Evolutionary conservation across 2,797 vertebrate genomes (phyloP), one percentile per base, ranked within the genome.

Genomic region (Adelosebastes latens): DNA sequence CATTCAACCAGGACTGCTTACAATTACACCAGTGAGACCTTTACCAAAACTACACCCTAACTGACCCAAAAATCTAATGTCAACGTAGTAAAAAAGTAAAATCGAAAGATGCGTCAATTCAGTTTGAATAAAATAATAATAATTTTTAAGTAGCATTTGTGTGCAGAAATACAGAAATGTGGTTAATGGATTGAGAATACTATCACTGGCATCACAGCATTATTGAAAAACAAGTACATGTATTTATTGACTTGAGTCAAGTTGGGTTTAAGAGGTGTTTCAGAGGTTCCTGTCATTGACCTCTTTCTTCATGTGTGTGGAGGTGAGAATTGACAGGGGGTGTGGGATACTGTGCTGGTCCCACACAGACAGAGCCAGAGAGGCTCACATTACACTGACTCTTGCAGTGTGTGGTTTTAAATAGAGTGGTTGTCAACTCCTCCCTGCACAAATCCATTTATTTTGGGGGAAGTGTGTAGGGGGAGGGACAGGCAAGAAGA

Each of bases 311-410:
- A 25, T 80, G 31, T 66, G 72, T 77, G 81, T 73, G 75, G 71
- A 82, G 62, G 75, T 89, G 79, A 84, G 87, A 90, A 86, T 22
- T 88, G 81, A 83, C 66, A 25, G 27, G 39, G 62, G 79, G 79
- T 70, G 76, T 70, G 69, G 67, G 79, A 81, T 90, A 82, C 81
- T 72, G 87, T 91, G 88, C 85, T 79, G 79, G 82, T 89, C 70
- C 77, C 83, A 64, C 87, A 75, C 86, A 66, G 75, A 87, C 78
- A 84, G 89, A 88, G 88, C 89, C 89, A 84, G 75, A 69, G 27
- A 81, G 85, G 94, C 88, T 96, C 96, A 95, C 87, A 96, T 96
- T 96, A 96, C 96, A 95, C 96, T 96, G 96, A 96, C 95, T 93
- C 90, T 83, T 80, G 88, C 91, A 91, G 84, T 93, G 93, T 91